Percentiles rank a stretch among this genome's conserved stretches.
Conservation (phyloP, 2,888 invertebrate genomes). For the Cephus pygmeus region DNA sequence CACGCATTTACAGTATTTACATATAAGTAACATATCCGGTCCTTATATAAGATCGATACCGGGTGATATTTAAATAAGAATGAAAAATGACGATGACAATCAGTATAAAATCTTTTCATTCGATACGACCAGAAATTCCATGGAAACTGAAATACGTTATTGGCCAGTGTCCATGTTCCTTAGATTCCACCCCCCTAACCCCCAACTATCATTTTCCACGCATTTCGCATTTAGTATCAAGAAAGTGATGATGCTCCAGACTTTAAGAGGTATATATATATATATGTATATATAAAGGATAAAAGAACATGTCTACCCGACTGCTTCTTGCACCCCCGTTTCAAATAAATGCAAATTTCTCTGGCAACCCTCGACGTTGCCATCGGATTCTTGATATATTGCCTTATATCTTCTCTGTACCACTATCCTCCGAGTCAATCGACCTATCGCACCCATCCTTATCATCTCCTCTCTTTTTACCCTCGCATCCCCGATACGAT, state of each 20-base stretch:
- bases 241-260: conserved; percentile 12
- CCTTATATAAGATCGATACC: not conserved
- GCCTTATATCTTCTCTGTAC: conserved; percentile 22
- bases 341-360: conserved; percentile 42
- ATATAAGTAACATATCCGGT: not conserved
- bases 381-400: conserved; percentile 30
- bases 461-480: not conserved
- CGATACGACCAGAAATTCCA: not conserved
- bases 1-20: not conserved
- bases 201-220: not conserved
- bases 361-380: conserved; percentile 28
- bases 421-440: conserved; percentile 14
- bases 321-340: not conserved
- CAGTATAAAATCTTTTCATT: not conserved
- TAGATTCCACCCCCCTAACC: not conserved
- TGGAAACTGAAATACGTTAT: not conserved
- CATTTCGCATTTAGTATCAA: not conserved
- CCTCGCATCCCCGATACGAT: not conserved
- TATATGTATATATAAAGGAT: not conserved
- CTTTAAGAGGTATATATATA: not conserved
- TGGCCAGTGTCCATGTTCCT: conserved; percentile 31
- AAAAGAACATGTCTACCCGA: not conserved
- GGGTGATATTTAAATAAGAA: conserved; percentile 4
- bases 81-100: conserved; percentile 41
- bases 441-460: not conserved